These are phyloP conservation scores for Stictocephala bisonia DNA, from an alignment of 2,888 invertebrate species.

Conservation along the genomic window DNA sequence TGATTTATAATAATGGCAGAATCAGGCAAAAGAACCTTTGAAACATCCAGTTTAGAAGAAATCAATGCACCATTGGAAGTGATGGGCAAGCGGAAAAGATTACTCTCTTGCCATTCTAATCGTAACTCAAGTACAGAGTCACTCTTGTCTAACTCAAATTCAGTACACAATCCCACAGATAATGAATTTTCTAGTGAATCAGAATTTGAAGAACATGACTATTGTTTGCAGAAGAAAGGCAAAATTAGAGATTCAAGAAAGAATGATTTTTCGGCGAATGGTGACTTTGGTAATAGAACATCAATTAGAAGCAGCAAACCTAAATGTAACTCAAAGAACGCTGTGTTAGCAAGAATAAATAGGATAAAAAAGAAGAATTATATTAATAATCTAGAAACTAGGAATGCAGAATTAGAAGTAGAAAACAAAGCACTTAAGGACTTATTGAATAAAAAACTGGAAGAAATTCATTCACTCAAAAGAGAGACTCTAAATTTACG, in stretches of 20 bases:
- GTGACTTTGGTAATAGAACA: no score
- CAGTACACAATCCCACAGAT: background rate
- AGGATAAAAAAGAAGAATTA: constrained; percentile 37
- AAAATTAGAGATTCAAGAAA: no score
- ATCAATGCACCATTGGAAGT: no score
- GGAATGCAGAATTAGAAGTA: constrained; percentile 9
- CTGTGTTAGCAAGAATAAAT: constrained; percentile 35
- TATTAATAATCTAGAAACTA: constrained; percentile 33
- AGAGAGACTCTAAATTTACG: constrained; percentile 22
- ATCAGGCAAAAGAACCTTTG: no score
- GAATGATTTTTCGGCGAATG: no score
- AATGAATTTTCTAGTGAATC: constrained; percentile 20
- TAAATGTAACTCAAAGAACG: constrained; percentile 41
- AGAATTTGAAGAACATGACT: constrained; percentile 31
- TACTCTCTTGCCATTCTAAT: background rate
- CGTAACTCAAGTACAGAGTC: constrained; percentile 14
- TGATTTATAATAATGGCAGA: no score
- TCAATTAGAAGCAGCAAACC: background rate
- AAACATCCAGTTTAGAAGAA: no score
- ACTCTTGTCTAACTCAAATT: background rate
- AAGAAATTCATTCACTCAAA: constrained; percentile 16
- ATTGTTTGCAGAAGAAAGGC: background rate
- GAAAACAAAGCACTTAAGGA: constrained; percentile 6
- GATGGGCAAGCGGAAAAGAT: background rate
- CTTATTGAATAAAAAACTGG: background rate